phyloP scores from a whole-genome alignment of 2,888 invertebrate genomes.

The Hemaris fuciformis region DNA sequence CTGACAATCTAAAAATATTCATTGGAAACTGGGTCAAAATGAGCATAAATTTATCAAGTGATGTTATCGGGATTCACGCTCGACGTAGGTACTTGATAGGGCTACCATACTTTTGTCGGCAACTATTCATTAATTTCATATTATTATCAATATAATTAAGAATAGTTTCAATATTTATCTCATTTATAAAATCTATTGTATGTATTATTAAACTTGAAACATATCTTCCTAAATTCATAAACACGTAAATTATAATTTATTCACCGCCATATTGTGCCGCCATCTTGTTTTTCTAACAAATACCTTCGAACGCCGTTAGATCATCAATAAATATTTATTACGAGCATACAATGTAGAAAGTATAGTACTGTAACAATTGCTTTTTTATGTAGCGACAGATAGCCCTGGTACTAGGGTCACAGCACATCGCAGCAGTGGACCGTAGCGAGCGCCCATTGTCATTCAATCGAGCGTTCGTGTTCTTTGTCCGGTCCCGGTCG shows the following conservation, averaged over 20 bases:
- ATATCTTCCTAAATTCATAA: too few relatives aligned
- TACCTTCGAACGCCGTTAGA: not conserved
- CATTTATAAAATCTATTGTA: too few relatives aligned
- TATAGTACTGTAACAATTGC: not conserved
- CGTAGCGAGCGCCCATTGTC: slow-evolving; percentile 64
- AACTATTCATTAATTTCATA: not conserved
- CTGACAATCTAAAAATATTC: slow-evolving; percentile 51
- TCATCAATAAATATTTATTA: not conserved
- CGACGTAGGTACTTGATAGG: not conserved
- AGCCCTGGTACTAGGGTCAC: slow-evolving; percentile 41
- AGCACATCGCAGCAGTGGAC: slow-evolving; percentile 55
- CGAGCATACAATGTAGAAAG: not conserved
- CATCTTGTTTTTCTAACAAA: not conserved
- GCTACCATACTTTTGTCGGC: not conserved
- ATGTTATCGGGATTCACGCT: slow-evolving; percentile 30
- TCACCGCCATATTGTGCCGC: not conserved
- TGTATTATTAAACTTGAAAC: too few relatives aligned
- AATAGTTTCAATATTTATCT: not conserved
- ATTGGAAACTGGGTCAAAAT: slow-evolving; percentile 55
- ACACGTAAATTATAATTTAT: too few relatives aligned
- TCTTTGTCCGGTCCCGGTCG: slow-evolving; percentile 51
- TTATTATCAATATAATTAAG: not conserved
- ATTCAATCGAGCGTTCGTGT: slow-evolving; percentile 68
- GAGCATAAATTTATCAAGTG: slow-evolving; percentile 56
- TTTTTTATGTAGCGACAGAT: not conserved